phyloP scores from a whole-genome alignment of 2,797 vertebrate species.

The Pygocentrus nattereri region DNA sequence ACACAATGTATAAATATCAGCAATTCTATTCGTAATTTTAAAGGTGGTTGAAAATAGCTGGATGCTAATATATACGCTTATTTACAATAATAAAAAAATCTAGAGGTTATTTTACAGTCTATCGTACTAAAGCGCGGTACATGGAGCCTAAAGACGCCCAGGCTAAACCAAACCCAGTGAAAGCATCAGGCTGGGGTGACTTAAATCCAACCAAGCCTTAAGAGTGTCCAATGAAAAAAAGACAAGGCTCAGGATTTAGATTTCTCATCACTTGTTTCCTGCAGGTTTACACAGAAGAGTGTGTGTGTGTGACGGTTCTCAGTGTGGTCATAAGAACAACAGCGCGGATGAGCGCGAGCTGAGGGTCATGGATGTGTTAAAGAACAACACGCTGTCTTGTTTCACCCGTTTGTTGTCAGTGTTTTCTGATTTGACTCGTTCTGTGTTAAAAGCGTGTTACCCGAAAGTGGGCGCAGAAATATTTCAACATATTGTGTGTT shows the following conservation, averaged over 20 bases:
- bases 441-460: too few species aligned
- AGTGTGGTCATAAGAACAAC: background rate
- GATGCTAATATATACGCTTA: conserved; percentile 62
- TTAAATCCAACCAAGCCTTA: background rate
- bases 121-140: conserved; percentile 47
- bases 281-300: background rate
- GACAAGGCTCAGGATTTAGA: background rate
- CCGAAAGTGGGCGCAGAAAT: too few species aligned
- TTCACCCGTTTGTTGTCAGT: too few species aligned
- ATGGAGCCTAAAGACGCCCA: conserved; percentile 43
- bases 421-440: too few species aligned
- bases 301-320: background rate
- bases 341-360: background rate
- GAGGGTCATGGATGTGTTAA: too few species aligned
- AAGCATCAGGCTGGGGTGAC: conserved; percentile 16
- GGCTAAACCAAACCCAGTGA: conserved; percentile 37
- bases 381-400: too few species aligned
- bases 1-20: conserved; percentile 65
- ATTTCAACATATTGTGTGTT: too few species aligned
- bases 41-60: conserved; percentile 67
- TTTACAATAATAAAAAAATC: conserved; percentile 65
- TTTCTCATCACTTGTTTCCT: background rate
- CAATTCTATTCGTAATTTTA: conserved; percentile 61
- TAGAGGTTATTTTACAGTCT: conserved; percentile 57
- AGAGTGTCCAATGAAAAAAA: background rate